Evolutionary conservation across 2,797 vertebrate genomes (phyloP), one percentile per base, ranked within the genome.

Genomic region (Megaceryle alcyon): DNA sequence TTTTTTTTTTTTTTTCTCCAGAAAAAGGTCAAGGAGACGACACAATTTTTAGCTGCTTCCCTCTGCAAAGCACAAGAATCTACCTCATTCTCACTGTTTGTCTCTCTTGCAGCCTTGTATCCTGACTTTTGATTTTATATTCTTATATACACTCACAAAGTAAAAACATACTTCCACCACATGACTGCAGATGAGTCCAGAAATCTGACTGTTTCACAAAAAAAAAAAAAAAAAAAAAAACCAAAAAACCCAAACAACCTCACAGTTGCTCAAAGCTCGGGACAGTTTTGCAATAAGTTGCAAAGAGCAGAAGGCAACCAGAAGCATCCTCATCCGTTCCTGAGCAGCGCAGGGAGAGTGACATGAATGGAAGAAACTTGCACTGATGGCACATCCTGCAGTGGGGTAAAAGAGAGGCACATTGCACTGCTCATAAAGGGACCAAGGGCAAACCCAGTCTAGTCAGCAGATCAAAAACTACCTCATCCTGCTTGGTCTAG

Each of bases 301-400:
- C 31, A 25, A 43, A 76, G 43, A 81, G n/a, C 69, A 59, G 16
- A 49, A 91, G 35, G 26, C 35, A 66, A 81, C 8, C 1, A 10
- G 16, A 43, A 25, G 21, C 19, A 12, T 2, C 18, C 1, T 12
- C 20, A 49, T 63, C 65, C 22, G 41, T 28, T 49, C 51, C 28
- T 25, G 39, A 59, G 65, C 2, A 0, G 25, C 8, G 35, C 39
- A 35, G 49, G 41, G 70, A 87, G 31, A 57, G 2, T 15, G 46
- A 39, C 49, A 10, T 1, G 1, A 76, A 7, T 2, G 20, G 21
- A 72, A 87, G 29, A 48, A 14, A 15, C 6, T 12, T 66, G 49
- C n/a, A 33, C 16, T 28, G 41, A 17, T 2, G 11, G 31, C 37
- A 49, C 5, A 8, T 0, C 0, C 39, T 21, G n/a, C 0, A 0